Base-by-base conservation (phyloP, 2,113 vertebrate species). In the Phodopus roborovskii region DNA sequence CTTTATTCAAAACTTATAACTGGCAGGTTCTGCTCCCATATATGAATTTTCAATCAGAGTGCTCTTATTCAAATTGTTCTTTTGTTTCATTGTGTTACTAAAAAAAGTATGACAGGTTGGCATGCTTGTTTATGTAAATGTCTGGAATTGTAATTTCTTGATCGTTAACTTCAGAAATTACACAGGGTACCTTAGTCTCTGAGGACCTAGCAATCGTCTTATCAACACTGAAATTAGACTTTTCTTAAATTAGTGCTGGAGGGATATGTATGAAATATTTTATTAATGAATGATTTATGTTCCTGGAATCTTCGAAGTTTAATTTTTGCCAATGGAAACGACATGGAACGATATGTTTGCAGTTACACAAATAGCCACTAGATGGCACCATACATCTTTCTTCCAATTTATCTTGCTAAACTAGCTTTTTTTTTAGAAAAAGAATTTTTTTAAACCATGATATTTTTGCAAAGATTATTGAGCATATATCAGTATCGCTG, bases 311-410 rank as follows among this genome's bases (percentile, higher is more conserved):
- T 79, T 86, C n/a, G 33, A 82, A 62, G 90, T 95, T 90, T 83
- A 70, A 92, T 95, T 96, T 94, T 45, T 91, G 48, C 45, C 73
- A 20, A 30, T 56, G 77, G 33, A 94, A 10, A 3, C 13, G 26
- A 24, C 20, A 0, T 60, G 70, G 42, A 93, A 60, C 2, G 62
- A 60, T 77, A 58, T 85, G 24, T 19, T 3, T 97, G 96, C 94
- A 95, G 68, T 91, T 96, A 68, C 89, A 10, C 0, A 0, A 30
- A 86, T 26, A 0, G 56, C 94, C 97, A 97, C 97, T 94, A 97
- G 97, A 98, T 98, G 97, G 97, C 95, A 97, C 86, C 96, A 97
- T 97, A 64, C 16, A 95, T 94, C 97, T 97, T 96, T 92, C 84
- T 97, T 97, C 90, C 92, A 92, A 97, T 97, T 94, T 88, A 66